A percentile compares a stretch with the other conserved stretches of the same genome.
Evolutionary conservation across 2,888 invertebrate genomes (phyloP).

Genomic region (Zygaena filipendulae): DNA sequence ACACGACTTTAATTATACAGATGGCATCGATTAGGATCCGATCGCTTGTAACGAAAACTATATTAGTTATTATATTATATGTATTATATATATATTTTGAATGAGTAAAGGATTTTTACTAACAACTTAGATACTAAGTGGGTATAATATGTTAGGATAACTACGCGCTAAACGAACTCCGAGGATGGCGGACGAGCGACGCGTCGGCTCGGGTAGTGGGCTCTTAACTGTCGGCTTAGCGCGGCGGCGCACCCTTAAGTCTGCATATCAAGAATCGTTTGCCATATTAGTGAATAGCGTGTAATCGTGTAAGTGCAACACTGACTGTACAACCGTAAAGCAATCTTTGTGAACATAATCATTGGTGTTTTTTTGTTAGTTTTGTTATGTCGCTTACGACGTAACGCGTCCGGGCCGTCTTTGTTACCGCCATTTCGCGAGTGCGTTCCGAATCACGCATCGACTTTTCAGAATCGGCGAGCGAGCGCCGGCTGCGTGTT

Average conservation of each 20-base stretch:
- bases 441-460: slow-evolving; percentile 16
- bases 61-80: slow-evolving; percentile 25
- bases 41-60: neutral
- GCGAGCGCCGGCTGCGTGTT: slow-evolving; percentile 11
- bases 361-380: slow-evolving; percentile 35
- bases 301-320: slow-evolving; percentile 27
- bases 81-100: slow-evolving; percentile 62
- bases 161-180: too few species aligned
- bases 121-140: slow-evolving; percentile 58
- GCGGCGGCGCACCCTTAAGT: slow-evolving; percentile 17
- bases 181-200: too few species aligned
- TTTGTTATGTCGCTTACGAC: slow-evolving; percentile 18
- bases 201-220: too few species aligned
- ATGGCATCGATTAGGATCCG: slow-evolving; percentile 43
- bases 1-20: slow-evolving; percentile 51
- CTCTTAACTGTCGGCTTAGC: slow-evolving; percentile 34
- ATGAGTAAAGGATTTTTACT: slow-evolving; percentile 67
- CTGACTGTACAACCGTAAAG: slow-evolving; percentile 39
- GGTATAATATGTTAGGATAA: too few species aligned
- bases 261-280: slow-evolving; percentile 58
- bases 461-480: too few species aligned
- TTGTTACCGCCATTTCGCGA: slow-evolving; percentile 26
- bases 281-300: slow-evolving; percentile 63
- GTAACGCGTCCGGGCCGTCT: slow-evolving; percentile 28
- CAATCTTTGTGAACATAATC: slow-evolving; percentile 53